Percentiles rank a stretch among this genome's conserved stretches.
Conservation (phyloP, 2,113 vertebrate species). For the Oryzias woworae region DNA sequence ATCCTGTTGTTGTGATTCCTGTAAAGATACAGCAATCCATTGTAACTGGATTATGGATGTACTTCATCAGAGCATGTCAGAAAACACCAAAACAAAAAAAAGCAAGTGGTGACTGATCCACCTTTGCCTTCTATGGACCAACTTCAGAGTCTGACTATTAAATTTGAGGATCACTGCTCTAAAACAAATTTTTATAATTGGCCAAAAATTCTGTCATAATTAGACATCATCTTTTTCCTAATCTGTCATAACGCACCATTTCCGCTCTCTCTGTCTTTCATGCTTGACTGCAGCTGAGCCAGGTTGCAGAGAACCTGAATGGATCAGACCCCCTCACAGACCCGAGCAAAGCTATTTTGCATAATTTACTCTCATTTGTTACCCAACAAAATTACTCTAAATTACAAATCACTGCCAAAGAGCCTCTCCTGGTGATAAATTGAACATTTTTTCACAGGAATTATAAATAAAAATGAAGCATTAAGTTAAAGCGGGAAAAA, state of each 20-base stretch:
- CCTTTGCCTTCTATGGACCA: neutral
- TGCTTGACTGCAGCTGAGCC: conserved; percentile 45
- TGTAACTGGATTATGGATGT: too few species aligned
- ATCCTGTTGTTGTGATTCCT: too few species aligned
- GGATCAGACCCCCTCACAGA: conserved; percentile 26
- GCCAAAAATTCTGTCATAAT: conserved; percentile 64
- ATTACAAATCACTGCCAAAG: conserved; percentile 30
- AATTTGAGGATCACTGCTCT: conserved; percentile 54
- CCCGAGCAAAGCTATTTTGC: conserved; percentile 28
- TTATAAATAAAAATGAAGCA: conserved; percentile 21
- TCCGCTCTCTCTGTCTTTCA: conserved; percentile 47
- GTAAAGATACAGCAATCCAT: too few species aligned
- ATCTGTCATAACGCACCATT: conserved; percentile 67
- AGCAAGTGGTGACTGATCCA: conserved; percentile 33
- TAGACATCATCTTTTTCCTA: conserved; percentile 63
- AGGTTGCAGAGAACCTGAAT: conserved; percentile 20
- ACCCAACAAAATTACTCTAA: conserved; percentile 23
- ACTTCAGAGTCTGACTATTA: conserved; percentile 37
- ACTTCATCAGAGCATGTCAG: too few species aligned
- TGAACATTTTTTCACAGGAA: conserved; percentile 47
- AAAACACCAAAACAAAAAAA: too few species aligned
- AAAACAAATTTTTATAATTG: conserved; percentile 63
- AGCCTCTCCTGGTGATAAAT: conserved; percentile 42
- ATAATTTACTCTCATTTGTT: conserved; percentile 11
- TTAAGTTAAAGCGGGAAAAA: too few species aligned